Percentiles rank a stretch among this genome's conserved stretches.
Evolutionary conservation across 2,797 vertebrate genomes (phyloP).

Genomic region (Anabacerthia variegaticeps): DNA sequence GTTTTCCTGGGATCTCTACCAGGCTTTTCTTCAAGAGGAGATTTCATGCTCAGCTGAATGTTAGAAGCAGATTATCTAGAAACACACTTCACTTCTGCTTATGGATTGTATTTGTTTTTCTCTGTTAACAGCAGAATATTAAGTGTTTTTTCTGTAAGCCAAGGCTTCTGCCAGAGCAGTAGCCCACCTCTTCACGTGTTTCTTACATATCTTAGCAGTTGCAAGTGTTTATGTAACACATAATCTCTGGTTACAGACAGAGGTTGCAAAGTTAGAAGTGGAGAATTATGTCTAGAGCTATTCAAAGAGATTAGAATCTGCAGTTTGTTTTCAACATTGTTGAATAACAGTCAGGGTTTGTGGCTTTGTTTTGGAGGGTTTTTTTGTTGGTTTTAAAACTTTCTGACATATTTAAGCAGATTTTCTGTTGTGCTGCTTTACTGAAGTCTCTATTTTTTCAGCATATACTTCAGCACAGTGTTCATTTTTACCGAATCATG

Average conservation of each 20-base stretch:
- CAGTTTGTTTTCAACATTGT: not conserved
- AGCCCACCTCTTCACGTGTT: slow-evolving; percentile 21
- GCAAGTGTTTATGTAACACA: slow-evolving; percentile 24
- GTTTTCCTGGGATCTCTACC: not conserved
- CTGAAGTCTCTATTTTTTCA: not conserved
- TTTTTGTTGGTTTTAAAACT: slow-evolving; percentile 17
- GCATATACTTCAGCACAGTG: not conserved
- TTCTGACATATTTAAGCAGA: slow-evolving; percentile 17
- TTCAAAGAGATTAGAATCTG: slow-evolving; percentile 16
- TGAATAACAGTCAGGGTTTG: not conserved
- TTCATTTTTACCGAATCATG: not conserved
- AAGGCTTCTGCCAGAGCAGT: not conserved
- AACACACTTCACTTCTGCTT: slow-evolving; percentile 18
- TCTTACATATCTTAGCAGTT: slow-evolving; percentile 20
- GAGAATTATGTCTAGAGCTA: slow-evolving; percentile 16
- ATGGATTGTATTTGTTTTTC: slow-evolving; percentile 39
- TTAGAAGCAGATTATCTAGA: slow-evolving; percentile 53
- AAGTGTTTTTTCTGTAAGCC: slow-evolving; percentile 23
- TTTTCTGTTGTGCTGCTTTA: not conserved
- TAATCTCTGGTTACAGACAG: slow-evolving; percentile 25
- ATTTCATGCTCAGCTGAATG: slow-evolving; percentile 41
- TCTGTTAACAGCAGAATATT: slow-evolving; percentile 41
- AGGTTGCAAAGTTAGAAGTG: not conserved
- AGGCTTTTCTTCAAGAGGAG: slow-evolving; percentile 23
- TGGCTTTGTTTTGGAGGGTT: not conserved